Evolutionary conservation across 2,797 vertebrate species (phyloP), one percentile per base, ranked within the genome.

Genomic region (Ceyx erithaca): DNA sequence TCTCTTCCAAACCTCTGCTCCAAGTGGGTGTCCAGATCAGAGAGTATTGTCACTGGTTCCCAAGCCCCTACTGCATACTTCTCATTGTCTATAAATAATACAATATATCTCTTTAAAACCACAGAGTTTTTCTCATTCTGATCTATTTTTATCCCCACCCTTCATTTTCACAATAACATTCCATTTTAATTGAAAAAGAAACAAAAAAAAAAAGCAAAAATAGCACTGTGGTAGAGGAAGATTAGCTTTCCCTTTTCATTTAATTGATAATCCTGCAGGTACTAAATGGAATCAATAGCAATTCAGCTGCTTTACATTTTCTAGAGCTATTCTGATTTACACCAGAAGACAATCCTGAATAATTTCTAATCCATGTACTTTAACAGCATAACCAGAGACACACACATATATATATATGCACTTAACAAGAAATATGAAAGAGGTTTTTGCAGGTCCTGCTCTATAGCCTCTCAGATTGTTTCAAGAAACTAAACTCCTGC

Each of bases 151-250:
- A 80, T 73, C 76, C 28, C n/a, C 28, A 55, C 6, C 5, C 41
- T 62, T 77, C 33, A 52, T 63, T 93, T 79, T 72, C 52, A 84
- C 10, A 67, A 14, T 59, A 78, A 61, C 15, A 14, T 35, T 49
- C 4, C 17, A 85, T 87, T 87, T 96, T 73, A 90, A 70, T 75
- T 85, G 62, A 79, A 80, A 85, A 70, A 49, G 37, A 89, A 81
- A 43, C 0, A 55, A 67, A 80, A 41, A 51, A 7, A 23, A 7
- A 23, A 8, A 46, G 12, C 3, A 22, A 87, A 40, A 55, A 14
- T 15, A 66, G 2, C 7, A 41, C 20, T 6, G 12, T 23, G 30
- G 10, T 76, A 70, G 35, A 33, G 22, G 35, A 79, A 80, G 31
- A 85, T 85, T 86, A 73, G 20, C 48, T 92, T 72, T 82, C 8